Evolutionary conservation across 2,113 vertebrate genomes (phyloP), one percentile per base, ranked within the genome.

Genomic region (Daubentonia madagascariensis): DNA sequence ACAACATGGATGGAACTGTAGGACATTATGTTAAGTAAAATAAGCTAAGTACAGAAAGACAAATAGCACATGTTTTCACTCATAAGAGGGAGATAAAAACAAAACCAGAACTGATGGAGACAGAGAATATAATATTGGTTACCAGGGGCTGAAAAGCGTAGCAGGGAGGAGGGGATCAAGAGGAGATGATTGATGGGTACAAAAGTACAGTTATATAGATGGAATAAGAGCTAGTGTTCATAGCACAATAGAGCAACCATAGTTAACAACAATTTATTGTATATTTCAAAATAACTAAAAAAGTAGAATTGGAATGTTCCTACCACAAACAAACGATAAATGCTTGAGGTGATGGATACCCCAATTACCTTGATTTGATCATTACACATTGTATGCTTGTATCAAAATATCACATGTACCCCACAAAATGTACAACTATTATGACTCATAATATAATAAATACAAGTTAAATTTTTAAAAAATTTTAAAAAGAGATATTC

Each of bases 401-500:
- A 48, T 32, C 43, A 48, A 76, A 76, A 30, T 76, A 48, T 48
- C 30, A 76, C 28, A 32, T 32, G 28, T 48, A 48, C 40, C 12
- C 37, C 73, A 9, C 30, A 48, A 76, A 45, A 48, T 76, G 14
- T 32, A 48, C 73, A 76, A 75, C 14, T 9, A 20, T 9, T 32
- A 32, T 2, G 8, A 48, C 28, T 28, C 73, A 48, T 10, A 48
- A 76, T 32, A 48, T 10, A 32, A 76, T 32, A 43, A 40, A 23
- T 43, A 32, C 17, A 76, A 48, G 45, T 45, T 43, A 32, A 18
- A 72, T 12, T 76, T 76, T 5, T 30, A 13, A 63, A 48, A 76
- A 48, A 28, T 28, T 73, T 5, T 10, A 30, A 32, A 48, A 96
- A 98, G 85, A 98, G 91, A 97, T 93, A 97, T 80, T 97, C 85